Percentiles rank a stretch among this genome's conserved stretches.
Evolutionary conservation across 2,888 invertebrate genomes (phyloP).

Genomic region (Tenthredo mesomela): DNA sequence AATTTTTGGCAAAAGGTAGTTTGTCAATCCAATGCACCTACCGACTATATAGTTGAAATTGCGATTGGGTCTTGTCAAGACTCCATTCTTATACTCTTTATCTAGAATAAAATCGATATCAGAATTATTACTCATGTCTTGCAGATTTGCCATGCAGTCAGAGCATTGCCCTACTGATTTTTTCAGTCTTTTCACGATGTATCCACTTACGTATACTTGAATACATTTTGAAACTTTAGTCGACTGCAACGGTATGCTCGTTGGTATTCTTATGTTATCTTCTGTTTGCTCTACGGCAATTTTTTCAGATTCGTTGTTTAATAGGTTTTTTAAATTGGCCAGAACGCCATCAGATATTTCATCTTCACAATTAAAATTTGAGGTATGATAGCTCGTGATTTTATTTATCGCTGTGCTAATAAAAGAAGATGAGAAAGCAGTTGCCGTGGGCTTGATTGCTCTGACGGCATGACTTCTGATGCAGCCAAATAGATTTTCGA

Average conservation of each 20-base stretch:
- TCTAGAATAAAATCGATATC: conserved; percentile 3
- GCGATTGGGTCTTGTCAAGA: not conserved
- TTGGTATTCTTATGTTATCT: not conserved
- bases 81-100: not conserved
- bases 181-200: not conserved
- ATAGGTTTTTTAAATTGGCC: not conserved
- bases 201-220: conserved; percentile 12
- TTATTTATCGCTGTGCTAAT: conserved; percentile 1
- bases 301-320: not conserved
- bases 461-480: conserved; percentile 28
- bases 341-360: not conserved
- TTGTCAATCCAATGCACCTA: not conserved
- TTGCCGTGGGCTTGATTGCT: conserved; percentile 41
- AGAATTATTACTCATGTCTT: not conserved
- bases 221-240: not conserved
- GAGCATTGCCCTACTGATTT: not conserved
- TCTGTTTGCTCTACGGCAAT: not conserved
- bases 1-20: not conserved
- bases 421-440: not conserved
- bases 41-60: not conserved
- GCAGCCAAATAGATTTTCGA: conserved; percentile 52
- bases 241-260: not conserved
- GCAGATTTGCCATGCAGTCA: conserved; percentile 13
- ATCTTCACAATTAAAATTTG: not conserved
- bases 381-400: not conserved